These are phyloP conservation scores for Rhinopomastus cyanomelas DNA, from an alignment of 2,113 vertebrate genomes.

Conservation along the genomic window DNA sequence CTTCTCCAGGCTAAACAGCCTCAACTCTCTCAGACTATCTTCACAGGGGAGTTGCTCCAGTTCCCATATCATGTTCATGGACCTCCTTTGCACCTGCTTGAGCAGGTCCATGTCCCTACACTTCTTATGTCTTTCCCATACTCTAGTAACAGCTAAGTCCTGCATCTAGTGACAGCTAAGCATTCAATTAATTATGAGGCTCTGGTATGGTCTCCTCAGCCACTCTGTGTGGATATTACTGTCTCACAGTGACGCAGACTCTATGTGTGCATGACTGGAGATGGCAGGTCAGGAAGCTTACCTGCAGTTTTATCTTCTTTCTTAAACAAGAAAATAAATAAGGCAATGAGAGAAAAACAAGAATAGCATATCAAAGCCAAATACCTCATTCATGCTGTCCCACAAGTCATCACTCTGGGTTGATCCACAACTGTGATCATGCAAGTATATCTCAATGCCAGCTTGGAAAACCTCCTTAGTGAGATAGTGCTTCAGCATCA, in stretches of 20 bases:
- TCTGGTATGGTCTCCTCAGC: not conserved
- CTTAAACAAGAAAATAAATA: not conserved
- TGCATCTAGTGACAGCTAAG: not conserved
- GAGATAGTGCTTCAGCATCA: conserved; percentile 89
- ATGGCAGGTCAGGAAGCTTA: not conserved
- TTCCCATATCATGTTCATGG: too few relatives aligned
- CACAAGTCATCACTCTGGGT: conserved; percentile 86
- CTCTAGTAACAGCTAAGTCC: not conserved
- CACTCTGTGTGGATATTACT: not conserved
- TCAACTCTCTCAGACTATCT: too few relatives aligned
- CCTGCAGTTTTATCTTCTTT: not conserved
- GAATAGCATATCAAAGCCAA: not conserved
- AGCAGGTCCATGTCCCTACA: too few relatives aligned
- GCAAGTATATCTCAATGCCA: conserved; percentile 84
- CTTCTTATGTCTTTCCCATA: too few relatives aligned
- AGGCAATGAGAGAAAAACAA: not conserved
- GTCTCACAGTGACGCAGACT: not conserved
- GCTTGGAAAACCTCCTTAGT: conserved; percentile 82
- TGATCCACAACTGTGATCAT: conserved; percentile 78
- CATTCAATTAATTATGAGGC: not conserved
- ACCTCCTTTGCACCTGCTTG: too few relatives aligned
- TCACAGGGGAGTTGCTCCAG: too few relatives aligned
- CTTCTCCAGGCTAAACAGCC: too few relatives aligned
- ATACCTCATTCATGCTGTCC: conserved; percentile 90
- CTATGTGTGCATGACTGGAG: not conserved